Base-by-base conservation (phyloP, 1,140 invertebrate genomes). In the Trachymyrmex septentrionalis region DNA sequence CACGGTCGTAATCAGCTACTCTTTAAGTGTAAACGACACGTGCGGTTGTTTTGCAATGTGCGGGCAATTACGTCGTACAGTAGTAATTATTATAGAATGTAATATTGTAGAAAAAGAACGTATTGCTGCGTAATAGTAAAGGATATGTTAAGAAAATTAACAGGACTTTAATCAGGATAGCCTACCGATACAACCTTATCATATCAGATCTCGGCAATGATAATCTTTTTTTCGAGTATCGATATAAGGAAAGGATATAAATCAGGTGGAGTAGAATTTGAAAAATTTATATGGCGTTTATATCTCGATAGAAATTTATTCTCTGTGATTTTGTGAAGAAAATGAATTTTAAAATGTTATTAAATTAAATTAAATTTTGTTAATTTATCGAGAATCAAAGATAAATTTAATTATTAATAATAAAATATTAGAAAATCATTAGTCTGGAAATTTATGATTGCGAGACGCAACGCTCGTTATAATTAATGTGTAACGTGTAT, bases 1-100 rank as follows among this genome's bases (percentile, higher is more conserved):
- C 3, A 7, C 48, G 34, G 5, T 72, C 50, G 53, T 82, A 82
- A 73, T 73, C 80, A 48, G 38, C 53, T 44, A 30, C 69, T 84
- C 30, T 84, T 55, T 75, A 84, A 61, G 34, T 10, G 24, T 61
- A 82, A 27, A 44, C 80, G 67, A 72, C 80, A 61, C 67, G 80
- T 61, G 69, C 55, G 12, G 6, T 10, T 59, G 80, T 84, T 82
- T 61, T 64, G 9, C 21, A 1, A 16, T 21, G 9, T 21, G 9
- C 19, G 14, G 59, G 59, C 24, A 75, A 75, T 84, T 84, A 63
- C 48, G 48, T 19, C 34, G n/a, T 12, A n/a, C n/a, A 3, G 72
- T 12, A 9, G 7, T 75, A 75, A 75, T 75, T 75, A 75, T 38
- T 75, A 59, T 16, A 69, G 38, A 50, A 69, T 69, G 66, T 69